These are phyloP conservation scores for Phalacrocorax carbo DNA, from an alignment of 2,113 vertebrate species.

Conservation along the genomic window DNA sequence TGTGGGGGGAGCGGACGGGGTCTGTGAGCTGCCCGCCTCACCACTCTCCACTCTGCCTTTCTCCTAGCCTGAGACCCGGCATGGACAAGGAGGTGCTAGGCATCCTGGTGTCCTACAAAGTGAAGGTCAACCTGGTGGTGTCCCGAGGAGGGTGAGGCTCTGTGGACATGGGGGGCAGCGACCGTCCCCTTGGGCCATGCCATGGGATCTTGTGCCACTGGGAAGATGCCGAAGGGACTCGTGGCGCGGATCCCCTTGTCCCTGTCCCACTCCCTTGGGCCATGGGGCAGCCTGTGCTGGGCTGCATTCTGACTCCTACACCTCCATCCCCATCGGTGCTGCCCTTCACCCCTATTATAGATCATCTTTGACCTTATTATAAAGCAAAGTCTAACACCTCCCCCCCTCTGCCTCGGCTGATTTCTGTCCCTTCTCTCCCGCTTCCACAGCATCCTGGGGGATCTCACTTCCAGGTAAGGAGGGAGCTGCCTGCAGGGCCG, in stretches of 20 bases:
- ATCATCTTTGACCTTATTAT: not conserved
- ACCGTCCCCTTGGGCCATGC: rapidly evolving
- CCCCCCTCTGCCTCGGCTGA: not conserved
- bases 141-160: slow-evolving; percentile 79
- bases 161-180: rapidly evolving
- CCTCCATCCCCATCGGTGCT: not conserved
- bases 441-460: slow-evolving; percentile 79
- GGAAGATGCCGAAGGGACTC: not conserved
- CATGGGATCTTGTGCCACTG: rapidly evolving
- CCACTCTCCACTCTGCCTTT: not conserved
- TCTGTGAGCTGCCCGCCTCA: not conserved
- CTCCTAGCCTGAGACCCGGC: slow-evolving; percentile 75
- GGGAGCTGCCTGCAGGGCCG: not conserved
- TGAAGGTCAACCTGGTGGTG: slow-evolving; percentile 83
- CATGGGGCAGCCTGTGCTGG: rapidly evolving
- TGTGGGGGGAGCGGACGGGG: rapidly evolving
- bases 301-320: not conserved
- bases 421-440: slow-evolving; percentile 6
- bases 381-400: not conserved
- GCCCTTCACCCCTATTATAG: not conserved
- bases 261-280: not conserved
- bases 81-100: slow-evolving; percentile 85
- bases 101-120: slow-evolving; percentile 88
- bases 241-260: rapidly evolving
- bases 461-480: slow-evolving; percentile 84